Conservation (phyloP, 2,797 vertebrate genomes). For the Buceros bicornis region DNA sequence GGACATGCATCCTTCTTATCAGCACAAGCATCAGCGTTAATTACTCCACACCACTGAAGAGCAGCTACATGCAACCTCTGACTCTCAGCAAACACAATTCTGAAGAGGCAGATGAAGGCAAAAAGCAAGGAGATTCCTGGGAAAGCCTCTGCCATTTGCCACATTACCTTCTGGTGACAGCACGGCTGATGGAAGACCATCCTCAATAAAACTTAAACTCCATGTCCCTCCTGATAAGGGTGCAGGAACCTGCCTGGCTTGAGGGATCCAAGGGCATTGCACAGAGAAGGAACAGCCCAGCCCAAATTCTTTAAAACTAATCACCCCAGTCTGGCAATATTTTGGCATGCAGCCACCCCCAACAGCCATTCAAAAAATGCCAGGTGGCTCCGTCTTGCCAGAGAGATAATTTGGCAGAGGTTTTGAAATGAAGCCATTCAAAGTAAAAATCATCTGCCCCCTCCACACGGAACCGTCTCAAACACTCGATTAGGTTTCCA, state of each 20-base stretch:
- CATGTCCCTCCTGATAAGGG: neutral
- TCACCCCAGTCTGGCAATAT: neutral
- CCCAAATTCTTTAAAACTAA: constrained; percentile 52
- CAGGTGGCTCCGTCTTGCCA: constrained; percentile 69
- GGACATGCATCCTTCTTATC: neutral
- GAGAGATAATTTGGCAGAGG: constrained; percentile 48
- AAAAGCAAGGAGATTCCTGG: neutral
- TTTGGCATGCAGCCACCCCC: constrained; percentile 2
- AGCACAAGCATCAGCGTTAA: neutral
- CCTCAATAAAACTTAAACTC: neutral
- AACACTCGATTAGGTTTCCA: constrained; percentile 53
- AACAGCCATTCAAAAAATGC: constrained; percentile 60
- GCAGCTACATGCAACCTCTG: neutral
- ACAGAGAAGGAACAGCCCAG: constrained; percentile 20
- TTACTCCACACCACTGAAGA: neutral
- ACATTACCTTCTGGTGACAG: neutral
- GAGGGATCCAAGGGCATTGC: neutral
- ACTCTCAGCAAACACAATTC: neutral
- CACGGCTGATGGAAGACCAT: neutral
- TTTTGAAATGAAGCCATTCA: constrained; percentile 57
- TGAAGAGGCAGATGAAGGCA: neutral
- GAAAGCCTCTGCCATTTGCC: neutral
- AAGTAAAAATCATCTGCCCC: constrained; percentile 67
- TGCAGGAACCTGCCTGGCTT: neutral
- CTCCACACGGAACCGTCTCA: constrained; percentile 61